Conservation (phyloP, 2,888 invertebrate species). For the Megalurothrips usitatus region DNA sequence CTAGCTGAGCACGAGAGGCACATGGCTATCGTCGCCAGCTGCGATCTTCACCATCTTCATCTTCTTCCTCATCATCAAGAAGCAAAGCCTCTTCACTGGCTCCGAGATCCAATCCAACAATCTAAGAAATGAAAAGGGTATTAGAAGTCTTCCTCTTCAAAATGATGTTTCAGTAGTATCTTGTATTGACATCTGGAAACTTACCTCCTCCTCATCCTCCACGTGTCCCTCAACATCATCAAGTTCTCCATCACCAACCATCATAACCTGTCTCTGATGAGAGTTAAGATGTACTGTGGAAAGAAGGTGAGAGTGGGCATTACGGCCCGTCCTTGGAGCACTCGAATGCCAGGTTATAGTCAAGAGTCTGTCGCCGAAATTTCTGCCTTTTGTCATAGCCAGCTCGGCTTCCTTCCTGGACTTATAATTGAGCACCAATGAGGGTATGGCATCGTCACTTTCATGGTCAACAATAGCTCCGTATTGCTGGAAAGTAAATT, state of each 20-base stretch:
- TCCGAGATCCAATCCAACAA: slow-evolving; percentile 42
- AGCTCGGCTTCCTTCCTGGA: slow-evolving; percentile 74
- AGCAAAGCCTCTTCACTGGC: slow-evolving; percentile 63
- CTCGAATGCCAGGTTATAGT: slow-evolving; percentile 48
- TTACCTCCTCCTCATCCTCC: slow-evolving; percentile 48
- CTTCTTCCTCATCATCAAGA: slow-evolving; percentile 80
- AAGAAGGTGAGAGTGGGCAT: slow-evolving; percentile 41
- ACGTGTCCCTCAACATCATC: slow-evolving; percentile 46
- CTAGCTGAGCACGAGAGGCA: neutral
- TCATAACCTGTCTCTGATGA: slow-evolving; percentile 40
- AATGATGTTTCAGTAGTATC: slow-evolving; percentile 25
- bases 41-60: slow-evolving; percentile 74
- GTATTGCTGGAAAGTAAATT: slow-evolving; percentile 59
- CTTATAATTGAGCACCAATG: slow-evolving; percentile 69
- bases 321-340: slow-evolving; percentile 37
- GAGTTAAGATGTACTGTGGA: slow-evolving; percentile 36
- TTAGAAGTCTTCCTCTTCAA: slow-evolving; percentile 28
- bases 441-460: slow-evolving; percentile 66
- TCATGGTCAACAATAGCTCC: slow-evolving; percentile 83
- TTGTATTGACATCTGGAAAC: slow-evolving; percentile 32
- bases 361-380: slow-evolving; percentile 60
- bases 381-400: slow-evolving; percentile 69
- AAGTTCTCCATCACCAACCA: slow-evolving; percentile 48
- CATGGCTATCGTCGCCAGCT: slow-evolving; percentile 81
- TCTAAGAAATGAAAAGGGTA: slow-evolving; percentile 31